These are phyloP conservation scores for Parazoanthus atlanticus DNA, from an alignment of 92 coral and sea anemone genomes.

Conservation along the genomic window DNA sequence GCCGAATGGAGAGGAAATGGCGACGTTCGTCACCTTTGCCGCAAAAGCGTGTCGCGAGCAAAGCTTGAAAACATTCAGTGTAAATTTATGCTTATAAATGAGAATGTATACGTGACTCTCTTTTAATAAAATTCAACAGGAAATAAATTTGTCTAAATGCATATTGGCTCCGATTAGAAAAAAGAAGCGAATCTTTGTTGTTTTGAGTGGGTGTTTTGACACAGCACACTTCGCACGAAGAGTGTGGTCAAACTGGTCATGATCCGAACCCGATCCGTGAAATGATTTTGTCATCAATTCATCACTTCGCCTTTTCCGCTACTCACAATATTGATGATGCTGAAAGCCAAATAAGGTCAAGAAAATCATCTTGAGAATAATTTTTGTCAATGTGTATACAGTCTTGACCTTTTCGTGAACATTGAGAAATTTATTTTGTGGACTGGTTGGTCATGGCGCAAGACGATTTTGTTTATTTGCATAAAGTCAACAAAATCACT, in stretches of 20 bases:
- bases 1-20: background rate
- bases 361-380: background rate
- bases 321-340: conserved; percentile 10
- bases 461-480: too few species aligned
- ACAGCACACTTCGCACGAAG: background rate
- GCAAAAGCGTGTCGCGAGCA: background rate
- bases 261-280: background rate
- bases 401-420: too few species aligned
- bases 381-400: background rate
- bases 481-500: too few species aligned
- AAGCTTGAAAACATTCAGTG: background rate
- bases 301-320: conserved; percentile 24
- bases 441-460: too few species aligned
- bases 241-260: background rate
- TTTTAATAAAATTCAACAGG: conserved; percentile 1
- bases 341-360: conserved; percentile 39
- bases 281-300: conserved; percentile 6
- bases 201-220: conserved; percentile 22
- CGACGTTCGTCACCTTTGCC: background rate
- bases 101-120: conserved; percentile 2
- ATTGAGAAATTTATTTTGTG: background rate
- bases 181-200: background rate
- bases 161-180: conserved; percentile 2
- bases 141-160: background rate
- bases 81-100: background rate